phyloP scores from a whole-genome alignment of 2,113 vertebrate species.

The Myocastor coypus region DNA sequence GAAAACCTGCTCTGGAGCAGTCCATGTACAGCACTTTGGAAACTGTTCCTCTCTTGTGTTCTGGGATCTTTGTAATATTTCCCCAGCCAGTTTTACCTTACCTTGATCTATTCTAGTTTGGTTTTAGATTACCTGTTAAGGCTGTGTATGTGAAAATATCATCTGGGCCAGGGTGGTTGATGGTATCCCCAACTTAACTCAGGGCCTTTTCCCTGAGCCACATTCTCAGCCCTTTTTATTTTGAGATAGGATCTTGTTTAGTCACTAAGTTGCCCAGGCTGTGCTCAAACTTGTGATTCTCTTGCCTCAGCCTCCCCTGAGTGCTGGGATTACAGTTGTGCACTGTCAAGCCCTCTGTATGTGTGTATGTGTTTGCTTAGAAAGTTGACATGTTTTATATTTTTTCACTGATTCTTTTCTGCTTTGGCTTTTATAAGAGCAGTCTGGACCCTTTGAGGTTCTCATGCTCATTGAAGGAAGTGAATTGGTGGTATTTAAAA shows the following conservation, averaged over 20 bases:
- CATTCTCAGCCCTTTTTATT: not conserved
- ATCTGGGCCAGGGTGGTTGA: not conserved
- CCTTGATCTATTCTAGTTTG: not conserved
- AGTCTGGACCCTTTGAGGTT: not conserved
- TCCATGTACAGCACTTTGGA: not conserved
- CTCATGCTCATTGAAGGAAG: not conserved
- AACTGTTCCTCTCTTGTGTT: not conserved
- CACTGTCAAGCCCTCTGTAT: not conserved
- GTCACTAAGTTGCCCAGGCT: not conserved
- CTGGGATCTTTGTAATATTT: not conserved
- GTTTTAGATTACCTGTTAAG: slow-evolving; percentile 27
- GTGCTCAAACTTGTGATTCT: not conserved
- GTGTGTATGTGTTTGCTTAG: no score
- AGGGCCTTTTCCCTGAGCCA: not conserved
- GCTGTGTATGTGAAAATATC: not conserved
- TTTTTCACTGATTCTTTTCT: not conserved
- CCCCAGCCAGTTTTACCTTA: not conserved
- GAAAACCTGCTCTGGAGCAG: not conserved
- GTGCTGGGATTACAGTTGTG: not conserved
- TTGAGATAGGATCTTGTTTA: not conserved
- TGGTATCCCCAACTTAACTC: not conserved
- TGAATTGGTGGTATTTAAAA: not conserved
- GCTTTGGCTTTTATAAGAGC: not conserved
- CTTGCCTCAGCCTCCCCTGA: not conserved
- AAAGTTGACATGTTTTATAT: not conserved